Evolutionary conservation across 2,888 invertebrate genomes (phyloP), one percentile per base, ranked within the genome.

Genomic region (Cerceris ruficornis): DNA sequence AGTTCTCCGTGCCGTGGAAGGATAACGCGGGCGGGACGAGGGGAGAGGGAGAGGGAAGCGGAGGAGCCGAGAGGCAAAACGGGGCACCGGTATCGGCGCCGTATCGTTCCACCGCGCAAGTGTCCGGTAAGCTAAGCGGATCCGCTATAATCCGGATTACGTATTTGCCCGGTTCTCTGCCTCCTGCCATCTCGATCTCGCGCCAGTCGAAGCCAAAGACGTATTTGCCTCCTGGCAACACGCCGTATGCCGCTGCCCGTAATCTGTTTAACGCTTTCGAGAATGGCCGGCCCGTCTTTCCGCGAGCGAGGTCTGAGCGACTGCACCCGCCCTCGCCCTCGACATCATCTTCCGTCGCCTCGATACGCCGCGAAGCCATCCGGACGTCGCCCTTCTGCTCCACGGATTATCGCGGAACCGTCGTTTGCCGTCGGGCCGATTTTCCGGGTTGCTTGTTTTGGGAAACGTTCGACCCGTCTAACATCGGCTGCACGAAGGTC

Each of bases 101-200:
- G 88, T 91, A 91, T 91, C 89, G 88, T 85, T 90, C 83, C 81
- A 77, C 85, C 86, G 84, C 89, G 88, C 91, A 92, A 92, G 91
- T 92, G 92, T 92, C 90, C 90, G 86, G 87, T 89, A 86, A 89
- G 88, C 89, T 91, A 92, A 92, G 92, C 91, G 92, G 91, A 92
- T 92, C 90, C 88, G 69, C 89, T 88, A 91, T 92, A 92, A 92
- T 92, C 91, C 92, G 91, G 92, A 92, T 92, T 92, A 92, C 89
- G 90, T 88, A 90, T 91, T 92, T 91, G 90, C 90, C 86, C 83
- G 87, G 88, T 88, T 84, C 85, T 82, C 87, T 81, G 87, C 83
- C 87, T 80, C 80, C 87, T 89, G 87, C 87, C 89, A 90, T 90
- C 89, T 89, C 88, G 89, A 91, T 91, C 91, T 90, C 86, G 74